A percentile compares a stretch with the other conserved stretches of the same genome.
Evolutionary conservation across 2,888 invertebrate species (phyloP).

Genomic region (Drosophila phalerata): DNA sequence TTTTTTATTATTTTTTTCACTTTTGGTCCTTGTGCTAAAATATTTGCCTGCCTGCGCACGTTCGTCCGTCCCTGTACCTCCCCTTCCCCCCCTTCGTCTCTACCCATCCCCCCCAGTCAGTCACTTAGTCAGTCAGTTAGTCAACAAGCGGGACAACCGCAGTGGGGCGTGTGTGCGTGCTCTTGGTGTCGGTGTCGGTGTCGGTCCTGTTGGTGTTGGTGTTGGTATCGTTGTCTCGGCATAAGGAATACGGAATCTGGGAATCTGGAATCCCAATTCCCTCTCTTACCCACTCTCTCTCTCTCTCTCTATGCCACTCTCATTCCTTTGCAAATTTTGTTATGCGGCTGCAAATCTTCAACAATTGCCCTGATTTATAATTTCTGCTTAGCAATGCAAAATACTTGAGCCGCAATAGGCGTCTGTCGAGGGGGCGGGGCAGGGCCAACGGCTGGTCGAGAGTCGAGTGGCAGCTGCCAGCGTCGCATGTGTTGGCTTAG

Average conservation of each 20-base stretch:
- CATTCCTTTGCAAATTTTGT: conserved; percentile 62
- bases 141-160: conserved; percentile 60
- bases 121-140: conserved; percentile 76
- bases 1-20: conserved; percentile 48
- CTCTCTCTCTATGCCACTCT: conserved; percentile 19
- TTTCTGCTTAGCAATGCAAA: conserved; percentile 83
- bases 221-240: conserved; percentile 10
- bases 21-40: conserved; percentile 61
- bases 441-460: conserved; percentile 6
- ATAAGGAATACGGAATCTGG: conserved; percentile 42
- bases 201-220: not conserved
- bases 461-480: conserved; percentile 59
- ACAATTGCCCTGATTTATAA: conserved; percentile 83
- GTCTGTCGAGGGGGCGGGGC: not conserved
- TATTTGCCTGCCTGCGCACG: conserved; percentile 71
- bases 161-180: conserved; percentile 41
- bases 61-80: conserved; percentile 16
- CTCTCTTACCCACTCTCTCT: conserved; percentile 20
- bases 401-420: conserved; percentile 79
- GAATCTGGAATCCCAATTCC: conserved; percentile 28
- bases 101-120: conserved; percentile 27
- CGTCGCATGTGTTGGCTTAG: conserved; percentile 79
- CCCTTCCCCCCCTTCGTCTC: not conserved
- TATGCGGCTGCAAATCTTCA: conserved; percentile 82
- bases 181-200: conserved; percentile 9